These are phyloP conservation scores for Oncorhynchus keta DNA, from an alignment of 2,113 vertebrate species.

Conservation along the genomic window DNA sequence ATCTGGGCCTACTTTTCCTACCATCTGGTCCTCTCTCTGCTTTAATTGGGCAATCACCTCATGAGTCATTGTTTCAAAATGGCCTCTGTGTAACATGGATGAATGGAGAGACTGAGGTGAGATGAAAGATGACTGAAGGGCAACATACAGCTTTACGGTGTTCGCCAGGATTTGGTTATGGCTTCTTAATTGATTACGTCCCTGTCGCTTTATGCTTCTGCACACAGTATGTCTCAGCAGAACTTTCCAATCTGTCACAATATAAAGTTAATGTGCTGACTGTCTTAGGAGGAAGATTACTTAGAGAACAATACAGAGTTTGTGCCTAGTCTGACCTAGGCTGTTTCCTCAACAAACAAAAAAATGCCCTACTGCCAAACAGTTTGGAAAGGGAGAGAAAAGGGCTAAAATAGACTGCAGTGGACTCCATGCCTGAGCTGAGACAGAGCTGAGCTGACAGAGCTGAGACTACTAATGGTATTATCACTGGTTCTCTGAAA, in stretches of 20 bases:
- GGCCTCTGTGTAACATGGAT: slow-evolving; percentile 12
- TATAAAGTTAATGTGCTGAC: slow-evolving; percentile 45
- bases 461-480: slow-evolving; percentile 38
- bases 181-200: background rate
- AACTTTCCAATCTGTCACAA: slow-evolving; percentile 47
- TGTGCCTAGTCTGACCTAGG: background rate
- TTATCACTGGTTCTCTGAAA: slow-evolving; percentile 50
- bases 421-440: background rate
- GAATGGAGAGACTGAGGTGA: background rate
- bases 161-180: background rate
- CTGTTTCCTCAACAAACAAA: background rate
- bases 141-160: slow-evolving; percentile 9
- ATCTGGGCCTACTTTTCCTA: slow-evolving; percentile 61
- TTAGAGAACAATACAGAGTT: slow-evolving; percentile 47
- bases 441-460: background rate
- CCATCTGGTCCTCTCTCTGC: slow-evolving; percentile 60
- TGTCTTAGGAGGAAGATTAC: slow-evolving; percentile 43
- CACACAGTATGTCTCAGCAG: slow-evolving; percentile 26
- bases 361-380: background rate
- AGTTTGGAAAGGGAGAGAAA: slow-evolving; percentile 14
- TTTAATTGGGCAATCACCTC: slow-evolving; percentile 48
- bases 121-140: slow-evolving; percentile 13
- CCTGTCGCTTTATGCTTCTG: slow-evolving; percentile 15
- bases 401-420: background rate
- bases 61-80: slow-evolving; percentile 46